Evolutionary conservation across 1,140 invertebrate genomes (phyloP), one percentile per base, ranked within the genome.

Genomic region (Leptoteleia sp.): DNA sequence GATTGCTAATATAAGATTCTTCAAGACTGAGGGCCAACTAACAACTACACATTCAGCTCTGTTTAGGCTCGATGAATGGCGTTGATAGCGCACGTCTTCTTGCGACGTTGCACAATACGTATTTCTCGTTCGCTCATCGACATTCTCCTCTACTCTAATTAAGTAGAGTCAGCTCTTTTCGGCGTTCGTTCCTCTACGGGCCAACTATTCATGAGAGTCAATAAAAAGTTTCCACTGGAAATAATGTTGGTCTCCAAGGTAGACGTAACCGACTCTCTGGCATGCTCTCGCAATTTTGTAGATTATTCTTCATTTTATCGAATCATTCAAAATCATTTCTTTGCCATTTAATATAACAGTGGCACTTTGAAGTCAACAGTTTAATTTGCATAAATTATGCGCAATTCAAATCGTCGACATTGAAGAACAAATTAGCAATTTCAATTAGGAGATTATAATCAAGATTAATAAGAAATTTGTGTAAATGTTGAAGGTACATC

Each of bases 1-100:
- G 83, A 80, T 85, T 83, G 80, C 76, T 84, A 86, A 87, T 86
- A 80, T 72, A 48, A 70, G 73, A 64, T 62, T 62, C 65, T 62
- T 59, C 35, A 67, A 57, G 64, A 77, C 64, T 31, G 57, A 70
- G 52, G 6, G 38, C 33, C 27, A 67, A 59, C 61, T 64, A 67
- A 75, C 57, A 71, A 76, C 77, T 80, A 76, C 64, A 76, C 80
- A 82, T 78, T 81, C 80, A 81, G 62, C 13, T 77, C 57, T 76
- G 72, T 73, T 83, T 79, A 82, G 54, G 62, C 42, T 45, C 62
- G 55, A 68, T 73, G 81, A 83, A 83, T 78, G 75, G 57, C 55
- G 81, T 78, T 80, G 84, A 85, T 85, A 85, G 83, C 82, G 82
- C 84, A 85, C 84, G 83, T 84, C 80, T 79, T 71, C 68, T 70